These are phyloP conservation scores for Idaea aversata DNA, from an alignment of 2,888 invertebrate genomes.

Conservation along the genomic window DNA sequence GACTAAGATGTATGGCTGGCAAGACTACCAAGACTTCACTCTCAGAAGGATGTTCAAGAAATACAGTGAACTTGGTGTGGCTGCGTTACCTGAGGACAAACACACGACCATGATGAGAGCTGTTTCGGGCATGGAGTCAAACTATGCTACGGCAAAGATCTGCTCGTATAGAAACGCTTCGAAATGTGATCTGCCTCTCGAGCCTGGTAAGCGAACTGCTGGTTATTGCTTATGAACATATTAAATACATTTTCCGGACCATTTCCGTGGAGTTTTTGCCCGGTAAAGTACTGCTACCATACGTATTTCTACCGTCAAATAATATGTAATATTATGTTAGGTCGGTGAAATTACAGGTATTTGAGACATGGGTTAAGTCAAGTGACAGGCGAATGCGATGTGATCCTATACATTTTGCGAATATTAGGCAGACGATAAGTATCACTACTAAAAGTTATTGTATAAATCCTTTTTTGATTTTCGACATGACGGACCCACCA, in stretches of 20 bases:
- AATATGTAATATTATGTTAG: no score
- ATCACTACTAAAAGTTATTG: no score
- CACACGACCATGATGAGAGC: conserved; percentile 81
- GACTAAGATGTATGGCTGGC: conserved; percentile 86
- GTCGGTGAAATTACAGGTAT: no score
- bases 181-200: conserved; percentile 86
- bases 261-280: not conserved
- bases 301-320: not conserved
- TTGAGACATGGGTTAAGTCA: no score
- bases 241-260: not conserved
- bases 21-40: conserved; percentile 83
- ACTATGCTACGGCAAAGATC: conserved; percentile 88
- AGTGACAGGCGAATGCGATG: no score
- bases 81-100: conserved; percentile 86
- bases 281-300: not conserved
- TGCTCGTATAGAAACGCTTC: conserved; percentile 83
- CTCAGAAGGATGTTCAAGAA: conserved; percentile 87
- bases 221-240: not conserved
- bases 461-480: no score
- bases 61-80: conserved; percentile 85
- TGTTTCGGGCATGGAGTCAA: conserved; percentile 86
- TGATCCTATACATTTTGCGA: no score
- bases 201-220: conserved; percentile 80
- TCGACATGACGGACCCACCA: no score
- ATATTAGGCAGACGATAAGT: no score